Percentiles rank a stretch among this genome's conserved stretches.
Conservation (phyloP, 2,113 vertebrate genomes). For the Antechinus stuartii region DNA sequence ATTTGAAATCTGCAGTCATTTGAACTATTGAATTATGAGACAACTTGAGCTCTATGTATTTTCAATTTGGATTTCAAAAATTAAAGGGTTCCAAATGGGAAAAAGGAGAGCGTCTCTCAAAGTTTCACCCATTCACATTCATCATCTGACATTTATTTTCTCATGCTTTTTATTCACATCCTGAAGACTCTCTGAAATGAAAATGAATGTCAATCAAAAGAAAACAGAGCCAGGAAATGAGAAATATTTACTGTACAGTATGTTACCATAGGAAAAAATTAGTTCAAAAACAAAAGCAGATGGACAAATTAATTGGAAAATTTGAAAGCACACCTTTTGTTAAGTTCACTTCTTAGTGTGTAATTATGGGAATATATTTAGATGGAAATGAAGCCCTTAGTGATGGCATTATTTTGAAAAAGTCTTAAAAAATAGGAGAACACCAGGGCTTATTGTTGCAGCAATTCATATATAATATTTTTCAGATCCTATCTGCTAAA, state of each 20-base stretch:
- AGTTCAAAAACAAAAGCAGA: constrained; percentile 49
- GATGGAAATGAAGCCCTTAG: constrained; percentile 1
- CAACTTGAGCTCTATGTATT: background rate
- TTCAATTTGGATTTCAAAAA: background rate
- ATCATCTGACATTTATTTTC: background rate
- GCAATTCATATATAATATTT: background rate
- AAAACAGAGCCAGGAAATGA: constrained; percentile 7
- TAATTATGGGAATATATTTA: constrained; percentile 43
- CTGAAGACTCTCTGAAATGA: background rate
- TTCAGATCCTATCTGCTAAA: background rate
- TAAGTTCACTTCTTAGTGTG: background rate
- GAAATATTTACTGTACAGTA: constrained; percentile 1
- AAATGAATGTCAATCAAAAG: constrained; percentile 40
- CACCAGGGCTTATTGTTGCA: background rate
- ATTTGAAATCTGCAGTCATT: background rate
- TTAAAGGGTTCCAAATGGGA: background rate
- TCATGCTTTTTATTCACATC: background rate
- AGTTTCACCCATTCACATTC: background rate
- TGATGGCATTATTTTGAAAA: background rate
- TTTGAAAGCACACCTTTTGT: constrained; percentile 25
- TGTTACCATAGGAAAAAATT: constrained; percentile 17
- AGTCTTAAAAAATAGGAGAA: background rate
- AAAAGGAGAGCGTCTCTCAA: background rate
- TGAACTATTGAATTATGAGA: background rate
- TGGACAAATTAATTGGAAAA: constrained; percentile 47